Percentiles rank a stretch among this genome's conserved stretches.
Conservation (phyloP, 2,888 invertebrate species). For the Scaptomyza caliginosa region DNA sequence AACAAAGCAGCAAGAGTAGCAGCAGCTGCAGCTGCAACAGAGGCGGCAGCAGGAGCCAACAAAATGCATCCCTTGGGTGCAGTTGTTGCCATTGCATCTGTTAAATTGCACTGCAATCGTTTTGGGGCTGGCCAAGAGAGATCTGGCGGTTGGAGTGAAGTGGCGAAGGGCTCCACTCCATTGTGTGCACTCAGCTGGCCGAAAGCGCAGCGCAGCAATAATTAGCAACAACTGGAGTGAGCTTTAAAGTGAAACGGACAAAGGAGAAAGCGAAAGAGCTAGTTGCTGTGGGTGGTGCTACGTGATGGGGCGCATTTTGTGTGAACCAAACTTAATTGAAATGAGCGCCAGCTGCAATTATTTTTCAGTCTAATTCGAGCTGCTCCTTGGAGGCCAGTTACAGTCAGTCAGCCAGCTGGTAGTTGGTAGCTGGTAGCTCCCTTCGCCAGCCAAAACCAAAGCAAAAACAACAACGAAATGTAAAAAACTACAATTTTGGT, state of each 20-base stretch:
- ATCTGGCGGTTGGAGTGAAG: not conserved
- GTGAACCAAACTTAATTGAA: constrained; percentile 66
- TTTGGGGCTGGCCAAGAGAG: constrained; percentile 11
- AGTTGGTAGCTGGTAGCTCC: too few relatives aligned
- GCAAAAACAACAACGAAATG: not conserved
- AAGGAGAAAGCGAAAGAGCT: not conserved
- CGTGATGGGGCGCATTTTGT: constrained; percentile 54
- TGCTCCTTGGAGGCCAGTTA: constrained; percentile 35
- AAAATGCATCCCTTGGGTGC: constrained; percentile 61
- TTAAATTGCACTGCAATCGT: constrained; percentile 49
- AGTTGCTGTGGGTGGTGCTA: constrained; percentile 13
- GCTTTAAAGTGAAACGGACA: not conserved
- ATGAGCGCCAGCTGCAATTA: constrained; percentile 74
- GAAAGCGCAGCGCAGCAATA: constrained; percentile 57
- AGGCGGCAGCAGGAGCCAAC: constrained; percentile 26
- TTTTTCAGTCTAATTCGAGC: constrained; percentile 72
- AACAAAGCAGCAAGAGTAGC: constrained; percentile 29
- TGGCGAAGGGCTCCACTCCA: constrained; percentile 22
- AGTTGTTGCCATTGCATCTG: constrained; percentile 61
- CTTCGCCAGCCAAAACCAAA: too few relatives aligned
- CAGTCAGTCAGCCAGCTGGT: not conserved
- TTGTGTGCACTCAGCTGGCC: constrained; percentile 53
- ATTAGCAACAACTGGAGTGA: constrained; percentile 60
- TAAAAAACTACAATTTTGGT: not conserved
- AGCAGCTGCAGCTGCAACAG: constrained; percentile 14